These are phyloP conservation scores for Habroteleia sp. DNA, from an alignment of 2,888 invertebrate species.

Conservation along the genomic window DNA sequence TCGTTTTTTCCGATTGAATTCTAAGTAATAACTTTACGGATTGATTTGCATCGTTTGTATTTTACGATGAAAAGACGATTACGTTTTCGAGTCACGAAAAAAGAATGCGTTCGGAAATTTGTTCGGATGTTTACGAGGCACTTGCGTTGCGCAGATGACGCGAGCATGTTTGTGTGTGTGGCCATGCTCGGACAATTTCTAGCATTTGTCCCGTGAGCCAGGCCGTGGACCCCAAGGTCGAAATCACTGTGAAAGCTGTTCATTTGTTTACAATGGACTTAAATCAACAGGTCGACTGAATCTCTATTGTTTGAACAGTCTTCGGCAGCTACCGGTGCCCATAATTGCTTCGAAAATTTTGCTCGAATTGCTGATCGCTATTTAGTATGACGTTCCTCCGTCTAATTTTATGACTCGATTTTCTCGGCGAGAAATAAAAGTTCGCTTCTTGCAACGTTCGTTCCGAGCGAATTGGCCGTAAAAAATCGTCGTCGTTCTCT, in stretches of 20 bases:
- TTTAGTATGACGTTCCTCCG: conserved; percentile 23
- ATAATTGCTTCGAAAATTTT: conserved; percentile 59
- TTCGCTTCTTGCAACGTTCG: neutral
- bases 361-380: conserved; percentile 38
- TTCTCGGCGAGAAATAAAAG: conserved; percentile 15
- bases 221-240: conserved; percentile 54
- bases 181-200: conserved; percentile 34
- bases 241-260: conserved; percentile 62
- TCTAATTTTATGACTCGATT: conserved; percentile 21
- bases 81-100: no score
- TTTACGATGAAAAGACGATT: no score
- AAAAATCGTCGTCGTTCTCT: no score
- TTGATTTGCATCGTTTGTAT: neutral
- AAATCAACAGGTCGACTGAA: conserved; percentile 64
- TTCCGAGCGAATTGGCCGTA: neutral
- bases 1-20: no score
- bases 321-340: conserved; percentile 54
- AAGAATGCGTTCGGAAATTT: neutral
- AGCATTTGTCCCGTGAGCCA: conserved; percentile 53
- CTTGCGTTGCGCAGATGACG: no score
- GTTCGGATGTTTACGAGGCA: neutral
- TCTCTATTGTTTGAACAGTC: conserved; percentile 63
- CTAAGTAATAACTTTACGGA: no score
- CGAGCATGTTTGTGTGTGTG: conserved; percentile 21
- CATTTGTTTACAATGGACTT: conserved; percentile 63